Percentiles rank a stretch among this genome's conserved stretches.
Conservation (phyloP, 2,888 invertebrate species). For the Empis livida region DNA sequence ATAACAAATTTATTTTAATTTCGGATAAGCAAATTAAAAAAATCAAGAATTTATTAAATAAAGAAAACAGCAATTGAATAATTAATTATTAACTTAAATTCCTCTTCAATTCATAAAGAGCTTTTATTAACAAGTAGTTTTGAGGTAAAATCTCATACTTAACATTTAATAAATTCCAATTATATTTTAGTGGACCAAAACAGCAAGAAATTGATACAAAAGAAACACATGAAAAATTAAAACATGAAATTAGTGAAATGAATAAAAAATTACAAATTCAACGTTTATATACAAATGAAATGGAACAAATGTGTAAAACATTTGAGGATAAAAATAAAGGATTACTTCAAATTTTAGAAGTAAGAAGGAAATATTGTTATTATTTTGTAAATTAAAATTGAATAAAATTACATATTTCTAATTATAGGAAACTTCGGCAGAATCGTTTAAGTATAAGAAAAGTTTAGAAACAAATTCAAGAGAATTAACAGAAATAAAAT, state of each 20-base stretch:
- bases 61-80: no score
- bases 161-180: no score
- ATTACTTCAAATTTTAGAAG: slow-evolving; percentile 29
- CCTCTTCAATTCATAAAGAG: no score
- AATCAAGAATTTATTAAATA: no score
- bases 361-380: slow-evolving; percentile 13
- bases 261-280: slow-evolving; percentile 31
- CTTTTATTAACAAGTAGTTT: no score
- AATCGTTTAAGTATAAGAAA: slow-evolving; percentile 29
- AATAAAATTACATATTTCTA: not conserved
- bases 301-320: slow-evolving; percentile 27
- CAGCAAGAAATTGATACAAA: slow-evolving; percentile 24
- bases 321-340: slow-evolving; percentile 32
- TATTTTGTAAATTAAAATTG: no score
- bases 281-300: slow-evolving; percentile 26
- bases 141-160: no score
- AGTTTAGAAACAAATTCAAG: slow-evolving; percentile 24
- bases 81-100: no score
- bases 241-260: slow-evolving; percentile 29
- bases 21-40: no score
- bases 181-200: not conserved
- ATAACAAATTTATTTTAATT: no score
- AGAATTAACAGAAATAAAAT: slow-evolving; percentile 22
- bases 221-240: slow-evolving; percentile 27
- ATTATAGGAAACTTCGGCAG: slow-evolving; percentile 30